Evolutionary conservation across 1,140 invertebrate species (phyloP).

Genomic region (Drosophila fuyamai): DNA sequence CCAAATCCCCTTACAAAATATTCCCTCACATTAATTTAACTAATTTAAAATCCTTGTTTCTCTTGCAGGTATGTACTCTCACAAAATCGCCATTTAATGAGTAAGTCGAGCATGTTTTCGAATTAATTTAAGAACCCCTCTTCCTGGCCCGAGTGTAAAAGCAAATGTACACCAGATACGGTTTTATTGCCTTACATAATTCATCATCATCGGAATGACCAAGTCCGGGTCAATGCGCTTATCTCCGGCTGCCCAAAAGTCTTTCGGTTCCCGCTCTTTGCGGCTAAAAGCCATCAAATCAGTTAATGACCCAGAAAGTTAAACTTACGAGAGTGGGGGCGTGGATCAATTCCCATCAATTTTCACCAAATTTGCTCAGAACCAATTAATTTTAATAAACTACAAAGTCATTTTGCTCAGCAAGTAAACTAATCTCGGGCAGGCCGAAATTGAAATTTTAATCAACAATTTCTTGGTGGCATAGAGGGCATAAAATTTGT

Average conservation of each 20-base stretch:
- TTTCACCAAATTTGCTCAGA: slow-evolving; percentile 51
- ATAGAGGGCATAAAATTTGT: slow-evolving; percentile 55
- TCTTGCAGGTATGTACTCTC: slow-evolving; percentile 51
- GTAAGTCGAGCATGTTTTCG: slow-evolving; percentile 25
- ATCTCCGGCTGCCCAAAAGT: slow-evolving; percentile 30
- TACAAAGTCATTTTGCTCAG: slow-evolving; percentile 64
- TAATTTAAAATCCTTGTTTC: slow-evolving; percentile 9
- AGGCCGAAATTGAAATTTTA: slow-evolving; percentile 76
- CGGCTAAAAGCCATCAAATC: slow-evolving; percentile 64
- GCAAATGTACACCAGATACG: slow-evolving; percentile 35
- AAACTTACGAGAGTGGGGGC: slow-evolving; percentile 22
- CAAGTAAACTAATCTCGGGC: slow-evolving; percentile 55
- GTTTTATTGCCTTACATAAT: slow-evolving; percentile 45
- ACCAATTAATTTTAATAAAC: slow-evolving; percentile 79
- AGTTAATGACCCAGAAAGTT: slow-evolving; percentile 74
- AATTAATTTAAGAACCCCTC: slow-evolving; percentile 13
- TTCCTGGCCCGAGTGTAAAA: slow-evolving; percentile 6
- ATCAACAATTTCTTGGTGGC: slow-evolving; percentile 57
- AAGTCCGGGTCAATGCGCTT: slow-evolving; percentile 33
- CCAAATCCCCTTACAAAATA: no score
- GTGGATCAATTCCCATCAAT: slow-evolving; percentile 56
- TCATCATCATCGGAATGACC: slow-evolving; percentile 43
- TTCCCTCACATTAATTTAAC: neutral
- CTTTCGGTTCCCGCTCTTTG: neutral
- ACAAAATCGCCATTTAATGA: slow-evolving; percentile 6